Base-by-base conservation (phyloP, 2,888 invertebrate genomes). In the Plagodis dolabraria region DNA sequence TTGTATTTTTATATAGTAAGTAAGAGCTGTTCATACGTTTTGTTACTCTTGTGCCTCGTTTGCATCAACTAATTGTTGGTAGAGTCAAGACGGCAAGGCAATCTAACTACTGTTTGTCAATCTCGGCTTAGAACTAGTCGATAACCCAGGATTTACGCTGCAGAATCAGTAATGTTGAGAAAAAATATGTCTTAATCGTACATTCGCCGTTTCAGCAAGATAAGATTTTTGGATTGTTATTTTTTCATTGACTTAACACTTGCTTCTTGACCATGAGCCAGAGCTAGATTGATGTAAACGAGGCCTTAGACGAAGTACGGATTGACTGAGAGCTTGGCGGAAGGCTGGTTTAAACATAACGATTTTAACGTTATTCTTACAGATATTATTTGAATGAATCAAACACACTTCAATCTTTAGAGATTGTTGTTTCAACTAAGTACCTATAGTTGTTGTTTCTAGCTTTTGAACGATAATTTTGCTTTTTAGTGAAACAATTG, bases 1-100 rank as follows among this genome's bases (percentile, higher is more conserved):
- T 91, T 89, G 87, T 91, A 91, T 88, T 89, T 89, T 90, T 89
- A 86, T 86, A 83, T 88, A 91, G 89, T 86, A 69, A 71, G 77
- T 87, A 87, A 90, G 88, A 79, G 52, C 77, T 83, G 82, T 88
- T 87, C 79, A 79, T 82, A 80, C 76, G 76, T 77, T 80, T 73
- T 77, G 75, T 78, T 78, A 79, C 68, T 75, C 60, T 68, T 71
- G 61, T 70, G 66, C 65, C 33, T 33, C 34, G 42, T 46, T 61
- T 61, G 49, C 35, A 57, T 6, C 33, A 34, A 43, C 35, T 49
- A 42, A 43, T 33, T 8, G 6, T 51, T 10, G 40, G 10, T 7
- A 35, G 43, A 52, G 12, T 6, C 42, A 6, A n/a, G 7, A 9
- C 38, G 38, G 38, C 9, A 38, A 38, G 38, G 38, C 38, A 9